Conservation (phyloP, 1,140 invertebrate species). For the fruit fly (Drosophila melanogaster) region Release_6_plus_ISO1_MT NT_033777.3:5405501-5406000, state of each 20-base stretch:
- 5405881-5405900: slow-evolving; percentile 24
- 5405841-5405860: slow-evolving; percentile 14
- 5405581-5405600: no score
- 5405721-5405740: slow-evolving; percentile 9
- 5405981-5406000: slow-evolving; percentile 49
- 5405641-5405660: neutral
- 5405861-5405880: slow-evolving; percentile 23
- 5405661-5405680: neutral
- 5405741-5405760: slow-evolving; percentile 7
- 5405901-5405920: slow-evolving; percentile 14
- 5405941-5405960: slow-evolving; percentile 24
- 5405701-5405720: neutral
- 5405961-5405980: slow-evolving; percentile 57
- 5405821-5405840: slow-evolving; percentile 33
- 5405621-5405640: no score
- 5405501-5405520: no score
- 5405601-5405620: no score
- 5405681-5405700: neutral
- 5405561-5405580: no score
- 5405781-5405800: slow-evolving; percentile 31
- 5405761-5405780: slow-evolving; percentile 11
- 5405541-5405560: no score
- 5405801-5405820: slow-evolving; percentile 3
- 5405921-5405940: slow-evolving; percentile 36
- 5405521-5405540: no score